A percentile compares a stretch with the other conserved stretches of the same genome.
phyloP scores from a whole-genome alignment of 2,113 vertebrate species.

The Zosterops borbonicus region DNA sequence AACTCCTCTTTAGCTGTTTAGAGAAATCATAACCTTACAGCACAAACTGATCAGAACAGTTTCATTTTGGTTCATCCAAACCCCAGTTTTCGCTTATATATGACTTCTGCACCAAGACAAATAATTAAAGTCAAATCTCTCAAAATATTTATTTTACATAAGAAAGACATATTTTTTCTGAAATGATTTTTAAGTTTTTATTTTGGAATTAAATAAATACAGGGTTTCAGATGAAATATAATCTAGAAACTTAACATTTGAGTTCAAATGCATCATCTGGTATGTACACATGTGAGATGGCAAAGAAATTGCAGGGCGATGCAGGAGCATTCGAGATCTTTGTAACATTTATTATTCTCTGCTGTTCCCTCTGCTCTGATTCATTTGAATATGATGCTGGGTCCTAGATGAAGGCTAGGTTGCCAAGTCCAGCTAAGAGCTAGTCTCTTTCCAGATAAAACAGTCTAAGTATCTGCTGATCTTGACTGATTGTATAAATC shows the following conservation, averaged over 20 bases:
- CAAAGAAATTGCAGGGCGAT: not conserved
- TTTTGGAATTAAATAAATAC: not conserved
- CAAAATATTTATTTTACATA: not conserved
- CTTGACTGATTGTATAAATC: not conserved
- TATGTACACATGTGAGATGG: not conserved
- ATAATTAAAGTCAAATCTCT: not conserved
- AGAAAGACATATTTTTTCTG: not conserved
- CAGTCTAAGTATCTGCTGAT: not conserved
- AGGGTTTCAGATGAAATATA: not conserved
- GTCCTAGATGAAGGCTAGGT: not conserved
- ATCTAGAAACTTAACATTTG: not conserved
- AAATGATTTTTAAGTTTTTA: not conserved
- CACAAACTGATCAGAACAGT: not conserved
- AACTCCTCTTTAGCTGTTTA: not conserved
- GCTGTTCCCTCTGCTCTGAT: not conserved
- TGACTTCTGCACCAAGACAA: not conserved
- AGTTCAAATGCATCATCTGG: not conserved
- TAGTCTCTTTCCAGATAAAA: slow-evolving; percentile 30
- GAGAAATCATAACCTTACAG: not conserved
- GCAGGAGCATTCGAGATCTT: not conserved
- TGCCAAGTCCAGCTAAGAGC: not conserved
- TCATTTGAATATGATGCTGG: not conserved
- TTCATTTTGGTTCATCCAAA: not conserved
- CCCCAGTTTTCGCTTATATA: not conserved
- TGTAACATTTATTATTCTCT: not conserved